These are phyloP conservation scores for Platynereis dumerilii DNA, from an alignment of 2,888 invertebrate genomes.

Conservation along the genomic window DNA sequence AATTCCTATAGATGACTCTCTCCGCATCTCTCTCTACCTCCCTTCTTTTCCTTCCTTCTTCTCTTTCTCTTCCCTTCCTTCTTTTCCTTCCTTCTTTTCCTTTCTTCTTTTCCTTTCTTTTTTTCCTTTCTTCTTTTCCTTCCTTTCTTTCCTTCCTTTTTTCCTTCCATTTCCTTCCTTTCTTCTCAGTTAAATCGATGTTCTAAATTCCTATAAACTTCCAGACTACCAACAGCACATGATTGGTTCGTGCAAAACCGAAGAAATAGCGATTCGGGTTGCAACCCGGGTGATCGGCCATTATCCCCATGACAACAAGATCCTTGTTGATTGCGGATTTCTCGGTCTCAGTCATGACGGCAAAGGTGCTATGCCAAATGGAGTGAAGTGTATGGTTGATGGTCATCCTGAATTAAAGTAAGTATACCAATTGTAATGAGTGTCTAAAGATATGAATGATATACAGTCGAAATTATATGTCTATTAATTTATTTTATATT, in stretches of 20 bases:
- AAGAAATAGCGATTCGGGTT: conserved; percentile 53
- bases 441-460: too few species aligned
- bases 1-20: too few species aligned
- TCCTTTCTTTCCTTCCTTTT: background rate
- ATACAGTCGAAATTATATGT: too few species aligned
- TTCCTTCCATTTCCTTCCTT: too few species aligned
- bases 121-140: background rate
- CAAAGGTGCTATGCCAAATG: conserved; percentile 35
- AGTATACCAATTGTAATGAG: conserved; percentile 14
- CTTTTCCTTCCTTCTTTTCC: background rate
- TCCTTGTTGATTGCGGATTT: conserved; percentile 59
- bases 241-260: conserved; percentile 47
- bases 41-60: background rate
- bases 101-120: background rate
- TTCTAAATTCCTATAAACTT: too few species aligned
- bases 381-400: conserved; percentile 47
- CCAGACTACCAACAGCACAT: conserved; percentile 42
- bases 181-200: too few species aligned
- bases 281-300: conserved; percentile 57
- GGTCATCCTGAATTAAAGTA: conserved; percentile 52
- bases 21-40: background rate
- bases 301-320: conserved; percentile 44
- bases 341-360: conserved; percentile 49
- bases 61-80: background rate
- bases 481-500: too few species aligned